These are phyloP conservation scores for Muscidifurax raptorellus DNA, from an alignment of 1,140 invertebrate genomes.

Conservation along the genomic window DNA sequence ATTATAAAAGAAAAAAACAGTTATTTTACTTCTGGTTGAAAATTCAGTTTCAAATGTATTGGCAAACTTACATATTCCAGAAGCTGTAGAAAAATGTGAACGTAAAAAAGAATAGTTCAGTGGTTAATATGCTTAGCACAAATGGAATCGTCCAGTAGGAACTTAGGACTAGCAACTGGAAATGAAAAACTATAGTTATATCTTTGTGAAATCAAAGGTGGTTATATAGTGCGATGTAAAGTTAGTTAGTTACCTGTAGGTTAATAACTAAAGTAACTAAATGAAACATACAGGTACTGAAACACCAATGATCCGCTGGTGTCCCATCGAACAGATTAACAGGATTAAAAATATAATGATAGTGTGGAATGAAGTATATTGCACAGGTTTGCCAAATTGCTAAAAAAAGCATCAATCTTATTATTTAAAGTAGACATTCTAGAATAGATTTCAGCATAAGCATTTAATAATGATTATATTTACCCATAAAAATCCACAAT, in stretches of 20 bases:
- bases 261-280: slow-evolving; percentile 74
- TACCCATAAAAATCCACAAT: slow-evolving; percentile 80
- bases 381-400: slow-evolving; percentile 78
- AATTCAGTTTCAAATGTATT: slow-evolving; percentile 40
- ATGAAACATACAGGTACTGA: slow-evolving; percentile 74
- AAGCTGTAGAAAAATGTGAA: slow-evolving; percentile 28
- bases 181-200: slow-evolving; percentile 54
- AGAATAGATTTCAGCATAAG: no score
- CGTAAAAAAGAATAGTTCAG: slow-evolving; percentile 78
- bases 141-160: slow-evolving; percentile 81
- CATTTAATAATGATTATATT: slow-evolving; percentile 47
- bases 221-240: not conserved
- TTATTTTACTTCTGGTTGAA: not conserved
- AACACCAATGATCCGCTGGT: slow-evolving; percentile 70
- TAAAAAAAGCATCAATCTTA: slow-evolving; percentile 65
- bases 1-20: slow-evolving; percentile 55
- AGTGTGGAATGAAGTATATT: slow-evolving; percentile 76
- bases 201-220: not conserved
- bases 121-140: slow-evolving; percentile 76
- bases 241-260: slow-evolving; percentile 70
- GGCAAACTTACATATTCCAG: slow-evolving; percentile 43
- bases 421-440: not conserved
- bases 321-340: slow-evolving; percentile 68
- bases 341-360: slow-evolving; percentile 69
- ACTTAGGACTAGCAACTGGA: slow-evolving; percentile 80